Evolutionary conservation across 2,113 vertebrate species (phyloP), one percentile per base, ranked within the genome.

Genomic region (Otolemur garnettii): DNA sequence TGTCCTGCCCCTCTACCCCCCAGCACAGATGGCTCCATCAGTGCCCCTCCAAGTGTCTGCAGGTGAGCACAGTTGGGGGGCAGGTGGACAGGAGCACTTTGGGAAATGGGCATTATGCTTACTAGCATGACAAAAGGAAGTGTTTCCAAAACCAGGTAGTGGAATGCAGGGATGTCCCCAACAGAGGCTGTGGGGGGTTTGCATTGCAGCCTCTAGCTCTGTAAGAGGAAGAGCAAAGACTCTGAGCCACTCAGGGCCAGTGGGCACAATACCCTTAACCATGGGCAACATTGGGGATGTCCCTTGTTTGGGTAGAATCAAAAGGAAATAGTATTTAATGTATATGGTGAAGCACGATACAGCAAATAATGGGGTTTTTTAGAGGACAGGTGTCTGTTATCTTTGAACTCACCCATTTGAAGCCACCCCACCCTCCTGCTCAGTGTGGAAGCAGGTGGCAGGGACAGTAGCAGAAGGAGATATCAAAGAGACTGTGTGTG

Each of bases 31-130:
- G 98, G 99, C 94, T 98, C 99, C 2, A 71, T 99, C 96, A 99
- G 99, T 57, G 99, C 99, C 5, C 99, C 99, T 4, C 99, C 99
- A 79, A 99, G 99, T 55, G 98, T 99, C 90, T 99, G 99, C 99
- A 99, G 99, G 99, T 99, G 90, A 98, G 98, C 95, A 19, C 1
- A 28, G 53, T 19, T 12, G 3, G 0, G 5, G 60, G 13, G 8
- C 8, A 2, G 10, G 60, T 22, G 77, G 62, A 21, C 24, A 19
- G 72, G 71, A 57, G 55, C 30, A 11, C 24, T 35, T 12, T 35
- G 72, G 60, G 33, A 57, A 24, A 4, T 4, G 60, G 35, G 22
- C 12, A 21, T 38, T 5, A 3, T 12, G 55, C 62, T 0, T 57
- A 60, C 75, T 14, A 22, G 22, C 66, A 19, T 57, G 33, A 68